Conservation (phyloP, 2,888 invertebrate species). For the Xanthorhoe spadicearia region DNA sequence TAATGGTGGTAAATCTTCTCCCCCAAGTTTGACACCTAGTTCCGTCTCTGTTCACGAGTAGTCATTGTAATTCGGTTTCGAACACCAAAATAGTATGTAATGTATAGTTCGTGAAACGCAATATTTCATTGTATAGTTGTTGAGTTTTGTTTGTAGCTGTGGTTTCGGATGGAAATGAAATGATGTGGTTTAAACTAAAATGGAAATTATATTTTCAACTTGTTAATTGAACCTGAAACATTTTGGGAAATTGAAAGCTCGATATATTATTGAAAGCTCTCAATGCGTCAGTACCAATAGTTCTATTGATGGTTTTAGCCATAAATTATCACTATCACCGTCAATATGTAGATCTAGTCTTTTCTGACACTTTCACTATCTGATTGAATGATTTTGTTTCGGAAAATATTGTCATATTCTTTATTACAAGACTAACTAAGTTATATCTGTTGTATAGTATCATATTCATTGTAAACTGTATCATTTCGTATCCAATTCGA, state of each 20-base stretch:
- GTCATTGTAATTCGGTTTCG: slow-evolving; percentile 69
- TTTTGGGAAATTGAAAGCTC: no score
- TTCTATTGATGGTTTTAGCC: no score
- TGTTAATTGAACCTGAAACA: not conserved
- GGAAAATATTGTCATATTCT: no score
- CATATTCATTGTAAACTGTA: slow-evolving; percentile 3
- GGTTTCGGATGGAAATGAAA: slow-evolving; percentile 39
- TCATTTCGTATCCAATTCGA: slow-evolving; percentile 37
- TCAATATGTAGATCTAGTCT: no score
- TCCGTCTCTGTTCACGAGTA: slow-evolving; percentile 54
- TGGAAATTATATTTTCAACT: slow-evolving; percentile 1
- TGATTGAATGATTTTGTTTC: not conserved
- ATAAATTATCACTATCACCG: not conserved
- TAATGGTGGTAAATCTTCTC: not conserved
- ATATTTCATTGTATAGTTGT: slow-evolving; percentile 62
- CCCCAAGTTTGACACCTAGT: not conserved
- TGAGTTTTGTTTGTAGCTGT: slow-evolving; percentile 49
- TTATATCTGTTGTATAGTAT: not conserved
- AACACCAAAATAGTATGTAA: slow-evolving; percentile 81
- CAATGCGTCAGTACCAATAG: no score
- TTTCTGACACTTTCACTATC: no score
- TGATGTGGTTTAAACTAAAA: slow-evolving; percentile 16
- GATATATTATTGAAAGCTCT: no score
- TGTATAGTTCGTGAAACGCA: slow-evolving; percentile 74
- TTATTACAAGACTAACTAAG: not conserved